Evolutionary conservation across 2,888 invertebrate genomes (phyloP).

Genomic region (Tetanocera ferruginea): DNA sequence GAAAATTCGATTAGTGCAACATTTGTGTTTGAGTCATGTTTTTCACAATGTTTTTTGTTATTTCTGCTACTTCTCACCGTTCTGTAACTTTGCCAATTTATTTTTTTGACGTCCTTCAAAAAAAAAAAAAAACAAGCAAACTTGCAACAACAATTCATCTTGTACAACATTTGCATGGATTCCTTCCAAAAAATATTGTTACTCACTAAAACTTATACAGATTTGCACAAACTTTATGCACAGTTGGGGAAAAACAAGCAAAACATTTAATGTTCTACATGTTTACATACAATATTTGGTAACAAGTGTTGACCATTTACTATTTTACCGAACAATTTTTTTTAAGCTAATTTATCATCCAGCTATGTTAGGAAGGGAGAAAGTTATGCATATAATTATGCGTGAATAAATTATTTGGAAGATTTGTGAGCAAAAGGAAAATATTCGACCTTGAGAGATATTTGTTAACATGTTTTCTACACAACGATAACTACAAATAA

Average conservation of each 20-base stretch:
- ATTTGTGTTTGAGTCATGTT: slow-evolving; percentile 42
- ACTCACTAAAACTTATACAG: not conserved
- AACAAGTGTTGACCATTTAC: not conserved
- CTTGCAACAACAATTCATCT: not conserved
- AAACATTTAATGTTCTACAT: not conserved
- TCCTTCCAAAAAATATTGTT: not conserved
- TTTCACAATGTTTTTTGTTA: no score
- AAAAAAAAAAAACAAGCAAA: not conserved
- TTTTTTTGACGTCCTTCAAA: not conserved
- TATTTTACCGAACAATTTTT: not conserved
- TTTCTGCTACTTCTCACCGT: slow-evolving; percentile 22
- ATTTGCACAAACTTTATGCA: not conserved
- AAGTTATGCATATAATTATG: no score
- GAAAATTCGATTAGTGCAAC: slow-evolving; percentile 62
- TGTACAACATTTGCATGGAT: no score
- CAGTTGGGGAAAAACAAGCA: not conserved
- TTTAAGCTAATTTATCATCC: no score
- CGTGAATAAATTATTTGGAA: no score
- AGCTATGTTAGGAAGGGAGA: no score
- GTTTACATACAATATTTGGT: not conserved
- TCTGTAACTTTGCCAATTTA: not conserved
- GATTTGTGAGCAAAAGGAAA: no score
- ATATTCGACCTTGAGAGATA: no score
- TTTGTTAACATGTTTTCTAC: no score
- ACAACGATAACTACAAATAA: no score